Percentiles rank a stretch among this genome's conserved stretches.
Evolutionary conservation across 2,888 invertebrate species (phyloP).

Genomic region (Platerodrilus igneus): DNA sequence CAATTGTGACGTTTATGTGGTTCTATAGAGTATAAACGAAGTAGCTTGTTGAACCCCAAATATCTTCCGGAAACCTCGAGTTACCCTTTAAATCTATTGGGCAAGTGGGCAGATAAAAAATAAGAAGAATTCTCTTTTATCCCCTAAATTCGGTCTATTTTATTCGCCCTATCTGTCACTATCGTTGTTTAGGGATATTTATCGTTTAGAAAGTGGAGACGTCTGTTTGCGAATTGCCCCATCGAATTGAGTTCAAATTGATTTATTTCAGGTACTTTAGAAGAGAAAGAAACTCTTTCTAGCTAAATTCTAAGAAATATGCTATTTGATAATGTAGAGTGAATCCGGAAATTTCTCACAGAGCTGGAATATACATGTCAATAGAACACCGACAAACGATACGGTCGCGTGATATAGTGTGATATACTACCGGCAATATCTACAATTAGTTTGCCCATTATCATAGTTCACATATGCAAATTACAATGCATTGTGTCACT

Average conservation of each 20-base stretch:
- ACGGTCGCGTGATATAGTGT: slow-evolving; percentile 30
- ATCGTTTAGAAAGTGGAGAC: slow-evolving; percentile 31
- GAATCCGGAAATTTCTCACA: slow-evolving; percentile 41
- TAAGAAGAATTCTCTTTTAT: slow-evolving; percentile 39
- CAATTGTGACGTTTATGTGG: too few relatives aligned
- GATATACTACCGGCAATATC: slow-evolving; percentile 39
- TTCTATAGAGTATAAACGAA: too few relatives aligned
- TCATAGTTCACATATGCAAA: slow-evolving; percentile 42
- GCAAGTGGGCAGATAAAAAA: slow-evolving; percentile 42
- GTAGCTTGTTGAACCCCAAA: slow-evolving; percentile 24
- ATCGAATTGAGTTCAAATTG: slow-evolving; percentile 24
- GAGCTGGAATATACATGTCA: slow-evolving; percentile 40
- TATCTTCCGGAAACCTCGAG: slow-evolving; percentile 31
- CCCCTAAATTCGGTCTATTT: slow-evolving; percentile 40
- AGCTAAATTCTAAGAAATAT: too few relatives aligned
- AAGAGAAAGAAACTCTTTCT: too few relatives aligned
- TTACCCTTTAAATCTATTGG: slow-evolving; percentile 39
- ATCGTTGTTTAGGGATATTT: slow-evolving; percentile 40
- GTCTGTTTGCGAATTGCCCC: slow-evolving; percentile 27
- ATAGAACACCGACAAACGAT: slow-evolving; percentile 37
- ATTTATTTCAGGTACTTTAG: slow-evolving; percentile 19
- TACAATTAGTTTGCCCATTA: slow-evolving; percentile 44
- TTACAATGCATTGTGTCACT: slow-evolving; percentile 27
- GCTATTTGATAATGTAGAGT: too few relatives aligned
- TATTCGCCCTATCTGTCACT: slow-evolving; percentile 42